Percentiles rank a stretch among this genome's conserved stretches.
Conservation (phyloP, 35 echinoderm and acorn worm species). For the Chiridota heheva region DNA sequence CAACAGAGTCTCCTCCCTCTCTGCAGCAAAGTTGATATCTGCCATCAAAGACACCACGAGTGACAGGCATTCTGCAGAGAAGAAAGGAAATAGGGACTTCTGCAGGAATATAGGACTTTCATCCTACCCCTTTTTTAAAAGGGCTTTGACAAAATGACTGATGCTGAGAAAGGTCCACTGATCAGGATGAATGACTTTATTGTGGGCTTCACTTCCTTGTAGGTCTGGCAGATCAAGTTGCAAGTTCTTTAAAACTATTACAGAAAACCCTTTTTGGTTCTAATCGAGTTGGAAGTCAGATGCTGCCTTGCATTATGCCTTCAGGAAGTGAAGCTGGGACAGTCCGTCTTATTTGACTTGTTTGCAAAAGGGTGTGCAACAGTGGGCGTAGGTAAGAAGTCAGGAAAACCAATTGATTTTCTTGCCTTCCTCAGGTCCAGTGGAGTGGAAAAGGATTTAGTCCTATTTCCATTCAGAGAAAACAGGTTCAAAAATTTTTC, state of each 20-base stretch:
- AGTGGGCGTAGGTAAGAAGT: constrained; percentile 34
- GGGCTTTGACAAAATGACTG: constrained; percentile 30
- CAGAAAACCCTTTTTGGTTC: constrained; percentile 29
- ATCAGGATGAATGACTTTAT: constrained; percentile 49
- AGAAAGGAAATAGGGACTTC: constrained; percentile 48
- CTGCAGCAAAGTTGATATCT: constrained; percentile 12
- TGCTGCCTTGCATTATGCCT: too few species aligned
- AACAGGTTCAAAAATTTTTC: constrained; percentile 59
- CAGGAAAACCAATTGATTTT: constrained; percentile 38
- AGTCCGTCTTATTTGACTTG: too few species aligned
- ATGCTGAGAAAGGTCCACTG: constrained; percentile 7
- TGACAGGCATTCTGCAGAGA: constrained; percentile 37
- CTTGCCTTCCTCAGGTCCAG: constrained; percentile 7
- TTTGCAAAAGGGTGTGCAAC: constrained; percentile 35
- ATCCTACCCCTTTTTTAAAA: constrained; percentile 35
- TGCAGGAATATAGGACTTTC: constrained; percentile 25
- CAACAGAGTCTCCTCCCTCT: not conserved
- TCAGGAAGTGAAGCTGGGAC: not conserved
- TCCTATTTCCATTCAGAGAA: constrained; percentile 19
- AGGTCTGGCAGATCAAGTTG: constrained; percentile 42
- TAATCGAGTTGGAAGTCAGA: not conserved
- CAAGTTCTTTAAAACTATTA: constrained; percentile 5
- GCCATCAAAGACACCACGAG: constrained; percentile 54
- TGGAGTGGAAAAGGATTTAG: not conserved
- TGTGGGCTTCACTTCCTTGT: constrained; percentile 64